These are phyloP conservation scores for Drosophila eugracilis DNA, from an alignment of 1,140 invertebrate genomes.

Conservation along the genomic window DNA sequence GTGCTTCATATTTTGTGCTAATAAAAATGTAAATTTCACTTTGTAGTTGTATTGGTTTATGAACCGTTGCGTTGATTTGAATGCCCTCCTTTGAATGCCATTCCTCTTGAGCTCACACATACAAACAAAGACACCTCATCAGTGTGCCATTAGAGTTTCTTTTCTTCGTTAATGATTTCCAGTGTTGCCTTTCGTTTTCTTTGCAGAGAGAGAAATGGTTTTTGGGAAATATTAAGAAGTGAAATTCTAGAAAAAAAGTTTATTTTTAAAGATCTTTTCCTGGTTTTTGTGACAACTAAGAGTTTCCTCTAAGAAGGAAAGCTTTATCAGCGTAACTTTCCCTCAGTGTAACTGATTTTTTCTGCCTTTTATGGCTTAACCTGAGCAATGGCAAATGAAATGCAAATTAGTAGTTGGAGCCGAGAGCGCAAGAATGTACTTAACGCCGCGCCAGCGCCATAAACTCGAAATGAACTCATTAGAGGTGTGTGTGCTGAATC, in stretches of 20 bases:
- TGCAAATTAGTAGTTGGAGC: conserved; percentile 48
- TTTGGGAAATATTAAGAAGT: too few relatives aligned
- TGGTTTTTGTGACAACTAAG: too few relatives aligned
- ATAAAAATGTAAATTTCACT: conserved; percentile 29
- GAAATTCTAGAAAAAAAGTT: too few relatives aligned
- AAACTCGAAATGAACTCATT: conserved; percentile 53
- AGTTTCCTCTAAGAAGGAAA: too few relatives aligned
- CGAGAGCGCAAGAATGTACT: conserved; percentile 40
- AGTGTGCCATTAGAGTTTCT: conserved; percentile 38
- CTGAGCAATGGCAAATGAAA: conserved; percentile 53
- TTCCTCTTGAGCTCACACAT: conserved; percentile 7
- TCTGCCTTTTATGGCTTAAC: conserved; percentile 26
- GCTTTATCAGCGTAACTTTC: conserved; percentile 3
- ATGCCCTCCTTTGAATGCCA: conserved; percentile 20
- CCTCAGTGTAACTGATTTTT: conserved; percentile 3
- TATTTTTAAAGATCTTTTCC: too few relatives aligned
- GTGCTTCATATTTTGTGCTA: conserved; percentile 15
- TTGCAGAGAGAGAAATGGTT: neutral
- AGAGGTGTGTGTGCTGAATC: conserved; percentile 53
- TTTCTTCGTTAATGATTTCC: conserved; percentile 53
- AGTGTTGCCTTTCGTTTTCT: neutral
- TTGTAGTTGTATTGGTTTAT: conserved; percentile 33
- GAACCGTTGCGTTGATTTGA: conserved; percentile 29
- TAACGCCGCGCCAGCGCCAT: conserved; percentile 33
- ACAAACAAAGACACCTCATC: conserved; percentile 22